A percentile compares a stretch with the other conserved stretches of the same genome.
phyloP scores from a whole-genome alignment of 2,797 vertebrate species.

The Megalops cyprinoides region DNA sequence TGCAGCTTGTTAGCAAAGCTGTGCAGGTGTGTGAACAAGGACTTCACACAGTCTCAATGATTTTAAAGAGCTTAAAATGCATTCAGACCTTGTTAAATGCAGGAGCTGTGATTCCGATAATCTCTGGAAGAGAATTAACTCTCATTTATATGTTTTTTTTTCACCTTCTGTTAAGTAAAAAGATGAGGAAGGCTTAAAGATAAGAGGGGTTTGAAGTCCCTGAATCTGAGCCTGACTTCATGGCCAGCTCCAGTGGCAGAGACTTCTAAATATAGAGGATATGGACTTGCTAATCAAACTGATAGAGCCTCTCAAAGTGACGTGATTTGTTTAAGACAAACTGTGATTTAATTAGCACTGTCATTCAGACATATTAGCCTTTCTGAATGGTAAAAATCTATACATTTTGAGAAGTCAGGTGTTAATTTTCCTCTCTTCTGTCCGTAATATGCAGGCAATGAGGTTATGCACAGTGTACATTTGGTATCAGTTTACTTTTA shows the following conservation, averaged over 20 bases:
- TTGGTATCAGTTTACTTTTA: too few relatives aligned
- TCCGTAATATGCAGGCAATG: not conserved
- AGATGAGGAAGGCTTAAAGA: conserved; percentile 22
- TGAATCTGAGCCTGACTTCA: conserved; percentile 11
- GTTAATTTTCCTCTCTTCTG: not conserved
- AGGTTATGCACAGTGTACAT: too few relatives aligned
- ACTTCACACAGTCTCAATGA: conserved; percentile 1
- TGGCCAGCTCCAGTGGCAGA: not conserved
- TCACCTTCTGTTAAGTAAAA: not conserved
- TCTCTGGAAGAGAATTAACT: not conserved
- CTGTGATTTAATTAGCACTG: conserved; percentile 11
- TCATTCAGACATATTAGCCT: conserved; percentile 10
- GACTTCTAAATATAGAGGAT: not conserved
- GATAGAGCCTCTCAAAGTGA: not conserved
- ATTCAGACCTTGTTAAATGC: conserved; percentile 29
- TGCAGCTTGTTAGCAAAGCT: not conserved
- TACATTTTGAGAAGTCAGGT: conserved; percentile 29
- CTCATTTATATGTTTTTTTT: conserved; percentile 9
- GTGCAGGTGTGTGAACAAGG: not conserved
- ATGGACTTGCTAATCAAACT: not conserved
- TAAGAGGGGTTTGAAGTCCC: not conserved
- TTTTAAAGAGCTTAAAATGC: conserved; percentile 12
- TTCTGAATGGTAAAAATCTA: not conserved
- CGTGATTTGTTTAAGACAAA: not conserved
- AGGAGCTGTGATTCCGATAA: conserved; percentile 13